Base-by-base conservation (phyloP, 1,140 invertebrate species). In the Mercenaria mercenaria region DNA sequence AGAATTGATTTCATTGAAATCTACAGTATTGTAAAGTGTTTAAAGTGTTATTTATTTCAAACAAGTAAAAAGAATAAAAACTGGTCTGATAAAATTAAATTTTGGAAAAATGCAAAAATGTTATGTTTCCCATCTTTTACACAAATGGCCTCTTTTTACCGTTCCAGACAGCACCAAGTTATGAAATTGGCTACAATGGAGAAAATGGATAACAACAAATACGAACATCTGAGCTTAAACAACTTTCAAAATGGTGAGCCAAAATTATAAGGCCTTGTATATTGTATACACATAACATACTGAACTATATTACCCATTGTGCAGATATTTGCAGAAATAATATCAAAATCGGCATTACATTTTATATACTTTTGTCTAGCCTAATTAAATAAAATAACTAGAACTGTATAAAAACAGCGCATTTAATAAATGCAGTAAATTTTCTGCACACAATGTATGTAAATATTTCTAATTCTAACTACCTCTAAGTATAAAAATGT, bases 291-390 rank as follows among this genome's bases (percentile, higher is more conserved):
- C 67, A 72, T 20, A 18, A 72, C 15, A 39, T 29, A 26, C 13
- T 72, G 18, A 10, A 20, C 67, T 20, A 8, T 61, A 1, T 39
- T 39, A 39, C 26, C 67, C 11, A 64, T 64, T 64, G 23, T 39
- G 67, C 67, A 72, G 67, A 72, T 72, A 8, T 72, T 72, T 72
- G 3, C 2, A 39, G 34, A 39, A 72, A 20, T 72, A 72, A 72
- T 41, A 39, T 72, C 10, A 72, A 72, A 72, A 72, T n/a, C n/a
- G 59, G 59, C 26, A 29, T 23, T 1, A n/a, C 23, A 29, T n/a
- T 64, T 8, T 29, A 64, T 29, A 64, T 29, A 47, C n/a, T 64
- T 29, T 10, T 29, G 52, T 72, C 67, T 72, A 72, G 34, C 29
- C 67, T 41, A 39, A 8, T 10, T 37, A 10, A 32, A 13, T 11